Base-by-base conservation (phyloP, 2,113 vertebrate genomes). In the Heteronetta atricapilla region DNA sequence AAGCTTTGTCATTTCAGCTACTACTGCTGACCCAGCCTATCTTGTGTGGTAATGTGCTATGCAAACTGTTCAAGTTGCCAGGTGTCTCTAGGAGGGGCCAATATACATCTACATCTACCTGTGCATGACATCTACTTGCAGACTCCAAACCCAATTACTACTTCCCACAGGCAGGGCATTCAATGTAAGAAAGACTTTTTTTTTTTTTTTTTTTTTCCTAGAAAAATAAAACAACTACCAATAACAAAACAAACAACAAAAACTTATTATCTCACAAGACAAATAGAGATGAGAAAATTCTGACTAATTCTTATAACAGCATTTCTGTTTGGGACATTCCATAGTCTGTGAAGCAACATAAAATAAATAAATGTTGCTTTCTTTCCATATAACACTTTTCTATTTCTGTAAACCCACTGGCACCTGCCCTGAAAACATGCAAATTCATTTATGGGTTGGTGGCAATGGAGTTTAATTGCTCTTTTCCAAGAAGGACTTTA, bases 41-140 rank as follows among this genome's bases (percentile, higher is more conserved):
- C 10, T 4, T 42, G 31, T 7, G 25, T 0, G 2, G 8, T 23
- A n/a, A 0, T 0, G 0, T n/a, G 53, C n/a, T 15, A 62, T 3
- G 11, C 48, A 62, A 36, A 33, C 17, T 22, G 28, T 14, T 44
- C 44, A 19, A 31, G 33, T 3, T 86, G 31, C 3, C 29, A 13
- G 6, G 6, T 69, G 50, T n/a, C n/a, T 53, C 77, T 40, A 17
- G 4, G 34, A 60, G 18, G 33, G 38, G 4, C 11, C 33, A 82
- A 19, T 20, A 53, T 33, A 48, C 21, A 22, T 48, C 46, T 48
- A 22, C 20, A 48, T 46, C 44, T 46, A 46, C 46, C 46, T 48
- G 46, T 48, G 46, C 20, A 31, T 59, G 21, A 18, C 56, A 62
- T 31, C 31, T 22, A 62, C 31, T 22, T 42, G 5, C 7, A 82